phyloP scores from a whole-genome alignment of 2,888 invertebrate species.

The Diarsia mendica region DNA sequence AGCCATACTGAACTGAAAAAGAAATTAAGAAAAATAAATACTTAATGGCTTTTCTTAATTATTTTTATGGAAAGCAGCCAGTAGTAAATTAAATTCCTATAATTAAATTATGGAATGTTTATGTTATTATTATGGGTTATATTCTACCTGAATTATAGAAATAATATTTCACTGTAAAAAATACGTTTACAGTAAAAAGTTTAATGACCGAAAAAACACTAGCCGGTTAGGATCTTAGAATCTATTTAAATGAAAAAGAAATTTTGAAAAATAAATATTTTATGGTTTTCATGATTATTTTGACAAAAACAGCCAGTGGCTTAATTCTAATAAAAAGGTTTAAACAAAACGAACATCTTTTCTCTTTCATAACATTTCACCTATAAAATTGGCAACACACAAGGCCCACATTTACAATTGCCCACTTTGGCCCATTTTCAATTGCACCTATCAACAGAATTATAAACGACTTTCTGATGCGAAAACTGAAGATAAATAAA shows the following conservation, averaged over 20 bases:
- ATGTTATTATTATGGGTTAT: no score
- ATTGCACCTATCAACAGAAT: slow-evolving; percentile 27
- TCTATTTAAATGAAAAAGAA: background rate
- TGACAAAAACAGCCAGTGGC: background rate
- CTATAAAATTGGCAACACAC: slow-evolving; percentile 30
- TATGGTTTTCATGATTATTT: background rate
- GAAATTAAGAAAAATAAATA: background rate
- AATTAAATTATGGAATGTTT: background rate
- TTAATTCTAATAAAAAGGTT: background rate
- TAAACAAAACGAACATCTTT: background rate
- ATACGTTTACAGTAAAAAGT: background rate
- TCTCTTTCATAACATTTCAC: background rate
- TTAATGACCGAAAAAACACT: background rate
- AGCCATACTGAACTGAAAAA: background rate
- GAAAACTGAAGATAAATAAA: background rate
- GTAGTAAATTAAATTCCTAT: background rate
- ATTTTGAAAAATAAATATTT: background rate
- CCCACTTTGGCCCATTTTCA: slow-evolving; percentile 41
- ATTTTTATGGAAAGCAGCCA: background rate
- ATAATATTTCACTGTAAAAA: background rate
- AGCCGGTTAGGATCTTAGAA: background rate
- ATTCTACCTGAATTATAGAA: no score
- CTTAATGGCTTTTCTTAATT: background rate
- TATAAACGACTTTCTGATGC: slow-evolving; percentile 7
- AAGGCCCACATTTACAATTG: slow-evolving; percentile 16